phyloP scores from a whole-genome alignment of 2,888 invertebrate genomes.

The Rosalia funebris region DNA sequence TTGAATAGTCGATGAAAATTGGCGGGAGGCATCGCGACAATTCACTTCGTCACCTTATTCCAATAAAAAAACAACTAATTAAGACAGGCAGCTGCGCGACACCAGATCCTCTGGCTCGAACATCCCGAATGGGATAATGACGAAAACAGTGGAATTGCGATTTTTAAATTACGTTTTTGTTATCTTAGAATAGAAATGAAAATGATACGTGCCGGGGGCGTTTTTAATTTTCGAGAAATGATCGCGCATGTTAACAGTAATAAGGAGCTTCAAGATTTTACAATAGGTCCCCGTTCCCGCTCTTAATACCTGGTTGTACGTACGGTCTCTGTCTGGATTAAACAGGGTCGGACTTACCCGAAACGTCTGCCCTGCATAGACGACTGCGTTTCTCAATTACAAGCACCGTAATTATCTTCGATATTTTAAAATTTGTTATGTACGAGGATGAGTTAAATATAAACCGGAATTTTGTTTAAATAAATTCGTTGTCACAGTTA shows the following conservation, averaged over 20 bases:
- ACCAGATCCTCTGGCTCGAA: slow-evolving; percentile 15
- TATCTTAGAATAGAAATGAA: slow-evolving; percentile 62
- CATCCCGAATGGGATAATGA: slow-evolving; percentile 54
- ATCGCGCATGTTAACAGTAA: slow-evolving; percentile 62
- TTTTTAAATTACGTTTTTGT: slow-evolving; percentile 64
- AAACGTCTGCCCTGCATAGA: no score
- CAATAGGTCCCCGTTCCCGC: slow-evolving; percentile 52
- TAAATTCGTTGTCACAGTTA: no score
- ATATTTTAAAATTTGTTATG: no score
- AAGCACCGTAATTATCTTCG: no score
- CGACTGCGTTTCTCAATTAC: no score
- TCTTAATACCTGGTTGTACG: slow-evolving; percentile 51
- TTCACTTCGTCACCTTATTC: background rate
- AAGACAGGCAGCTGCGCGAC: slow-evolving; percentile 7
- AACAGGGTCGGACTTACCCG: slow-evolving; percentile 23
- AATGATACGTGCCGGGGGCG: slow-evolving; percentile 63
- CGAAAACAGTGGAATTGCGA: slow-evolving; percentile 62
- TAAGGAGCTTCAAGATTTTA: slow-evolving; percentile 62
- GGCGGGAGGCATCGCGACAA: no score
- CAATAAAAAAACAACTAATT: slow-evolving; percentile 20
- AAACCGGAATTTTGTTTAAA: no score
- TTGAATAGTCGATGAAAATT: no score
- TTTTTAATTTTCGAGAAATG: slow-evolving; percentile 65
- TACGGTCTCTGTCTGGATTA: slow-evolving; percentile 35
- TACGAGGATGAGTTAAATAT: no score